Percentiles rank a stretch among this genome's conserved stretches.
Conservation (phyloP, 2,888 invertebrate species). For the Polyommatus iphigenia region DNA sequence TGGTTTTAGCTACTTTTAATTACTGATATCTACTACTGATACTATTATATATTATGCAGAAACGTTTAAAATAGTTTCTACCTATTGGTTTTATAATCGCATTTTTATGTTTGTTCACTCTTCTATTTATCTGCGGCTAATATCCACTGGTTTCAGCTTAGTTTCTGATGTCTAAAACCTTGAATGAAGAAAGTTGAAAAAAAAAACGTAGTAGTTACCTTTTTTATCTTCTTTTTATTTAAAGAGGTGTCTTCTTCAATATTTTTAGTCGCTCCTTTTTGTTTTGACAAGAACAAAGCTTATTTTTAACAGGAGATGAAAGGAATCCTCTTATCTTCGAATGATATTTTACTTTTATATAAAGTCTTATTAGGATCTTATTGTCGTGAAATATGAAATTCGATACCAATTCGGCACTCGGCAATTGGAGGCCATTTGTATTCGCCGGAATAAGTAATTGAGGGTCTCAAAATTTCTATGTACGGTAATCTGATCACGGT, state of each 20-base stretch:
- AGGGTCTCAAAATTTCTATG: neutral
- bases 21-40: neutral
- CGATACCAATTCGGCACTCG: slow-evolving; percentile 7
- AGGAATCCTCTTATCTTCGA: neutral
- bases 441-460: slow-evolving; percentile 17
- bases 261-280: neutral
- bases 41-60: neutral
- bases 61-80: neutral
- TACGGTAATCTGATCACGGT: slow-evolving; percentile 17
- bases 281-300: neutral
- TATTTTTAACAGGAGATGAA: neutral
- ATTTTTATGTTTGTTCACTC: neutral
- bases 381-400: slow-evolving; percentile 4
- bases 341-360: neutral
- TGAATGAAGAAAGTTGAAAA: too few species aligned
- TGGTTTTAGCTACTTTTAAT: slow-evolving; percentile 22
- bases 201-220: too few species aligned
- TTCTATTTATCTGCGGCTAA: too few species aligned
- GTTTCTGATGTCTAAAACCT: neutral
- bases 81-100: neutral
- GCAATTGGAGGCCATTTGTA: slow-evolving; percentile 17
- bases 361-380: slow-evolving; percentile 8
- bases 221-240: too few species aligned
- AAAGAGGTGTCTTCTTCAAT: too few species aligned
- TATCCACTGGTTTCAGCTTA: too few species aligned